Base-by-base conservation (phyloP, 2,113 vertebrate species). In the Girardinichthys multiradiatus region DNA sequence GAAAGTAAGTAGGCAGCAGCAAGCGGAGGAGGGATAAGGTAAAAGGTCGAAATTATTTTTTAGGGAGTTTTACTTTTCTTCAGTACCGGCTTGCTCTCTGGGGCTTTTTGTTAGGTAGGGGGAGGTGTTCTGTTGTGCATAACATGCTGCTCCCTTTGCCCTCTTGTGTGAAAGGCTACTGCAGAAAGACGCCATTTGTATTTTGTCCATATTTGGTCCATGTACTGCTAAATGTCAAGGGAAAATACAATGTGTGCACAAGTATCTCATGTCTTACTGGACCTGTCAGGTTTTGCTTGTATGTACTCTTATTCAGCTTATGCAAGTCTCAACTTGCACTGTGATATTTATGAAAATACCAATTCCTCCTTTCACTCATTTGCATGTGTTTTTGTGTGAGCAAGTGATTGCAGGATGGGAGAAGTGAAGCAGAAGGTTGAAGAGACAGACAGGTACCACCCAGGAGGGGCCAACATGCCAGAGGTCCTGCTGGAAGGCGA, bases 151-250 rank as follows among this genome's bases (percentile, higher is more conserved):
- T 61, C 72, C 68, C 39, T 74, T 17, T 70, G 33, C 30, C 89
- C 93, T 93, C 93, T 93, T 74, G 87, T 79, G 93, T 95, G 90
- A 90, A 82, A 84, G 81, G 39, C 78, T 81, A 65, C 76, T 94
- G 95, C 96, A 93, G 21, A 90, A 91, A 95, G 94, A 97, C 95
- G 92, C 95, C 95, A 97, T 98, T 97, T 97, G 93, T 95, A 95
- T 95, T 93, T 94, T 95, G 85, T 82, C 76, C 79, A 71, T 45
- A 66, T 72, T 78, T 74, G 64, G 62, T 77, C 35, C 57, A 58
- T 89, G 80, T 79, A 70, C 86, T 76, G 4, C 35, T 11, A 0
- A 33, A 76, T 70, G 31, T 81, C 82, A 70, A 33, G 81, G 88
- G 92, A 90, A 79, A 74, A n/a, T 74, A 67, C 28, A 48, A 31